Percentiles rank a stretch among this genome's conserved stretches.
phyloP scores from a whole-genome alignment of 35 echinoderm and acorn worm species.

The Ophiothrix spiculata region DNA sequence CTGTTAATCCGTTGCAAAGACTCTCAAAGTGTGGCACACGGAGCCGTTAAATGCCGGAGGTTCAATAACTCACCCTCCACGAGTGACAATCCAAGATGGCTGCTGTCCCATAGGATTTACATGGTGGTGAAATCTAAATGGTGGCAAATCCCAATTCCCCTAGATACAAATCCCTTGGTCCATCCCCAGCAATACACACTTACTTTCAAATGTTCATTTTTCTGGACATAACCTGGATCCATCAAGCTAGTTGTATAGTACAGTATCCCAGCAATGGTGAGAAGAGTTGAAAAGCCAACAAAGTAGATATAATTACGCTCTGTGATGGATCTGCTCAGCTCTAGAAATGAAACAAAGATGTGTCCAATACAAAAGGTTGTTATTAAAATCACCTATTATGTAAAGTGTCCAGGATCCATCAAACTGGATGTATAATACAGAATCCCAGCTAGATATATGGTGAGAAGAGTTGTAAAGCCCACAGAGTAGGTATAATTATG shows the following conservation, averaged over 20 bases:
- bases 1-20: too few species aligned
- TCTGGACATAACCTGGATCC: constrained; percentile 81
- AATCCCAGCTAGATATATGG: constrained; percentile 40
- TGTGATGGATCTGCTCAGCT: constrained; percentile 48
- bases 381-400: too few species aligned
- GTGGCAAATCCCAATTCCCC: too few species aligned
- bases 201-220: constrained; percentile 59
- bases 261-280: constrained; percentile 52
- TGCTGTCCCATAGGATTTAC: too few species aligned
- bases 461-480: constrained; percentile 49
- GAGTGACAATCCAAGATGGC: too few species aligned
- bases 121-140: too few species aligned
- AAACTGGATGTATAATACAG: constrained; percentile 88
- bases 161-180: too few species aligned
- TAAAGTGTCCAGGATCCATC: constrained; percentile 92
- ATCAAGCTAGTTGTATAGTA: constrained; percentile 89
- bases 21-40: too few species aligned
- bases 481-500: constrained; percentile 32
- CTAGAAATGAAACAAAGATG: constrained; percentile 42
- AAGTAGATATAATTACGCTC: constrained; percentile 42
- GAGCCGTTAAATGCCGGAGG: too few species aligned
- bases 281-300: constrained; percentile 34
- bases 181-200: too few species aligned
- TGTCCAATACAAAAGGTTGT: too few species aligned
- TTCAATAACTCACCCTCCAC: too few species aligned